Evolutionary conservation across 2,888 invertebrate genomes (phyloP).

Genomic region (Trichopoda pennipes): DNA sequence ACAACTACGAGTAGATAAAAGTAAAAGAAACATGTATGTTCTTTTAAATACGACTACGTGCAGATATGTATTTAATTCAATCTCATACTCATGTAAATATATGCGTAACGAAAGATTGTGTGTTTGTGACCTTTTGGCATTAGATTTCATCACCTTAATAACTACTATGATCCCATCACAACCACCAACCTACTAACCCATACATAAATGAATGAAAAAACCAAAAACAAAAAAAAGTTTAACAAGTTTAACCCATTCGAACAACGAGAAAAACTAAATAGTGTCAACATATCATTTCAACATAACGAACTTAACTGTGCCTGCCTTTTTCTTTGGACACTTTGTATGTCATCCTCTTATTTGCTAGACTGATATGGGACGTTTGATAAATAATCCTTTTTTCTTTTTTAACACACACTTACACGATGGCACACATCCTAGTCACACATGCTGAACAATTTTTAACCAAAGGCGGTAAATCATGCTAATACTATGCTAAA

Average conservation of each 20-base stretch:
- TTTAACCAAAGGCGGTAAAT: slow-evolving; percentile 67
- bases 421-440: not conserved
- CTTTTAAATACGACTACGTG: not conserved
- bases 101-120: slow-evolving; percentile 49
- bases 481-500: slow-evolving; percentile 64
- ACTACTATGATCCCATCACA: slow-evolving; percentile 30
- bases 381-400: slow-evolving; percentile 61
- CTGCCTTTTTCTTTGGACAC: slow-evolving; percentile 30
- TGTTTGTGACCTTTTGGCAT: slow-evolving; percentile 65
- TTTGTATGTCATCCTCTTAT: slow-evolving; percentile 24
- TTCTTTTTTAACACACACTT: slow-evolving; percentile 16
- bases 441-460: slow-evolving; percentile 4
- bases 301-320: slow-evolving; percentile 61
- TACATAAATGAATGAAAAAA: slow-evolving; percentile 28
- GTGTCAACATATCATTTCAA: slow-evolving; percentile 68
- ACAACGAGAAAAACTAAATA: slow-evolving; percentile 56
- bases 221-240: slow-evolving; percentile 52
- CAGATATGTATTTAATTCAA: not conserved
- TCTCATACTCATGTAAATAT: slow-evolving; percentile 22
- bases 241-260: slow-evolving; percentile 66
- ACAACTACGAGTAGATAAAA: slow-evolving; percentile 13
- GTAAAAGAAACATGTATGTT: slow-evolving; percentile 35
- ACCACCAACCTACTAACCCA: slow-evolving; percentile 30
- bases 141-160: slow-evolving; percentile 64
- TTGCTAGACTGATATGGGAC: slow-evolving; percentile 62